Evolutionary conservation across 2,888 invertebrate genomes (phyloP).

Genomic region (Alsophila aescularia): DNA sequence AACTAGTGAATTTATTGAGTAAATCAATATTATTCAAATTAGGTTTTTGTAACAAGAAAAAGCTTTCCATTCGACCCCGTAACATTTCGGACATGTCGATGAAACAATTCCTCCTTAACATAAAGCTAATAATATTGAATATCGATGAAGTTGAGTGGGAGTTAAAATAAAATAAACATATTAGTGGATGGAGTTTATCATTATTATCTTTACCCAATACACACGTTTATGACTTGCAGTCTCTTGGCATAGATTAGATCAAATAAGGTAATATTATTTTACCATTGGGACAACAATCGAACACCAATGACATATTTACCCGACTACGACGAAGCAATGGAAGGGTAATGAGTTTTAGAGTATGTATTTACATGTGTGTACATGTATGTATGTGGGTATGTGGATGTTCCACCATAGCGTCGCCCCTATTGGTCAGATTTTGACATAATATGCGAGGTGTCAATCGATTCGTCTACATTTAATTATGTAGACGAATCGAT

Average conservation of each 20-base stretch:
- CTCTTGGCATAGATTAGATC: not conserved
- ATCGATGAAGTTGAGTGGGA: slow-evolving; percentile 24
- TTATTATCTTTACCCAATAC: not conserved
- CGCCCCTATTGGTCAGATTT: too few relatives aligned
- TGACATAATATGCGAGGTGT: too few relatives aligned
- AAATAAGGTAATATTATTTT: too few relatives aligned
- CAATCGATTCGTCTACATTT: too few relatives aligned
- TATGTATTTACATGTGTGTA: too few relatives aligned
- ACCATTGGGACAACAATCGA: too few relatives aligned
- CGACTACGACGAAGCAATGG: too few relatives aligned
- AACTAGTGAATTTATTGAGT: not conserved
- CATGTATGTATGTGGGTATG: too few relatives aligned
- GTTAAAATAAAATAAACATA: slow-evolving; percentile 8
- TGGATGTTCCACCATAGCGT: too few relatives aligned
- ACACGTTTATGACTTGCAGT: not conserved
- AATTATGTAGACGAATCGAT: too few relatives aligned
- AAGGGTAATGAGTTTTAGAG: too few relatives aligned
- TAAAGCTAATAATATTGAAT: slow-evolving; percentile 50
- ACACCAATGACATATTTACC: too few relatives aligned
- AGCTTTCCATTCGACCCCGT: not conserved
- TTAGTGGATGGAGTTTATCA: not conserved
- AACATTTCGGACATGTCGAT: slow-evolving; percentile 19
- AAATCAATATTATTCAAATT: slow-evolving; percentile 30
- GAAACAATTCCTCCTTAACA: slow-evolving; percentile 25
- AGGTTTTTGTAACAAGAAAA: slow-evolving; percentile 13